Base-by-base conservation (phyloP, 2,797 vertebrate genomes). In the Echiichthys vipera region DNA sequence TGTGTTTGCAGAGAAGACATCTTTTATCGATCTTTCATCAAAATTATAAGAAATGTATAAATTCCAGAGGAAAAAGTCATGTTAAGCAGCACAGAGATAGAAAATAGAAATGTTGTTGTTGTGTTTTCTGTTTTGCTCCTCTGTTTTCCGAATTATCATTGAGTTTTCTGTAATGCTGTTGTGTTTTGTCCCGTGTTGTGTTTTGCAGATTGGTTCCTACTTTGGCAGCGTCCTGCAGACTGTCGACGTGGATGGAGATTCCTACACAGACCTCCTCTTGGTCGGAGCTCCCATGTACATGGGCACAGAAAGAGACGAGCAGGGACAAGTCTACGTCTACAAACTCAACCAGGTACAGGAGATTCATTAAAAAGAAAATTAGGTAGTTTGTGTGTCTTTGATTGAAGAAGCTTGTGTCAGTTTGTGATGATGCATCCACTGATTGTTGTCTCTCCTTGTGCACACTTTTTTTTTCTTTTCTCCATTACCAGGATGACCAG, bases 301-400 rank as follows among this genome's bases (percentile, higher is more conserved):
- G 98, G 98, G 98, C 62, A 87, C 91, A 9, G 98, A 99, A 43
- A 95, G 95, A 46, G 94, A 98, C 0, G 98, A 99, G 71, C 97
- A 99, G 90, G 98, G 98, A 34, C 97, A 96, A 77, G 98, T 99
- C 15, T 98, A 99, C 2, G 94, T 99, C 84, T 99, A 98, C 78
- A 89, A 91, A 55, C 81, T 97, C 73, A 93, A 94, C 39, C 65
- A 96, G 96, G 97, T 98, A 93, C 18, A n/a, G 22, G 20, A 18
- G 20, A 39, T 2, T 25, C 7, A 10, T 10, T 40, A 4, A 20
- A 20, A 29, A 29, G 30, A 53, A 45, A 36, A 46, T 40, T 0
- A 22, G 17, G 5, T 56, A 47, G 37, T 51, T 53, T 5, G 11
- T 0, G 42, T 14, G 22, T n/a, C 11, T 66, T 14, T 67, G 5